phyloP scores from a whole-genome alignment of 1,140 invertebrate species.

The Listronotus bonariensis region DNA sequence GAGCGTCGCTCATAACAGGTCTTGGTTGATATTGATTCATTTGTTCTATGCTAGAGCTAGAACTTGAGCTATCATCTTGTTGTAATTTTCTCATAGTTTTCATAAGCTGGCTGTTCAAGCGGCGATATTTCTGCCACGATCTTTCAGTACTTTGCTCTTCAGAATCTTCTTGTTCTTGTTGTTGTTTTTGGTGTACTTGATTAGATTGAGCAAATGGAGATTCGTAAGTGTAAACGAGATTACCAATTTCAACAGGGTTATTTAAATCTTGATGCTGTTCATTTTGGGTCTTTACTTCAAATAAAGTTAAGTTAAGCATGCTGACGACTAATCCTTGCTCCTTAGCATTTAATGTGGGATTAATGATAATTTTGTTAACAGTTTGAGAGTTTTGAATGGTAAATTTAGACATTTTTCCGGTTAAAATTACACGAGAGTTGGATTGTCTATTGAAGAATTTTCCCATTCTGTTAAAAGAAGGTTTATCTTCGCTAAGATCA shows the following conservation, averaged over 20 bases:
- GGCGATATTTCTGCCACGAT: neutral
- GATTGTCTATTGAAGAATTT: slow-evolving; percentile 62
- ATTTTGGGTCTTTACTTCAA: slow-evolving; percentile 41
- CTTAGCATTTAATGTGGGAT: slow-evolving; percentile 57
- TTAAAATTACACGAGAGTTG: slow-evolving; percentile 60
- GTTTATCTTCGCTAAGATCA: slow-evolving; percentile 59
- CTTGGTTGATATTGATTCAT: slow-evolving; percentile 46
- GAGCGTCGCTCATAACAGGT: slow-evolving; percentile 57
- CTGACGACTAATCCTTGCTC: slow-evolving; percentile 65
- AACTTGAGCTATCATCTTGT: neutral
- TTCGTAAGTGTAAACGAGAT: slow-evolving; percentile 63
- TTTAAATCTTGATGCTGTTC: slow-evolving; percentile 36
- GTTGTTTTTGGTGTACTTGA: slow-evolving; percentile 29
- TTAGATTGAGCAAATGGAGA: slow-evolving; percentile 50
- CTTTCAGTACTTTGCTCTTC: slow-evolving; percentile 21
- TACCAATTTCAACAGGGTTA: slow-evolving; percentile 58
- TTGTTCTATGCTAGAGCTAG: neutral
- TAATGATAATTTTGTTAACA: slow-evolving; percentile 61
- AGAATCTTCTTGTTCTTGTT: slow-evolving; percentile 20
- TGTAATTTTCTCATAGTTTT: neutral
- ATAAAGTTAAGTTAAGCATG: slow-evolving; percentile 61
- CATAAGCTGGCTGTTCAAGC: neutral
- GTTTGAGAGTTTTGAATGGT: slow-evolving; percentile 68
- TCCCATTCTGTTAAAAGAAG: slow-evolving; percentile 60
- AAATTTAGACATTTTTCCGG: slow-evolving; percentile 60